Evolutionary conservation across 1,140 invertebrate genomes (phyloP), one percentile per base, ranked within the genome.

Genomic region (Drosophila nasuta): DNA sequence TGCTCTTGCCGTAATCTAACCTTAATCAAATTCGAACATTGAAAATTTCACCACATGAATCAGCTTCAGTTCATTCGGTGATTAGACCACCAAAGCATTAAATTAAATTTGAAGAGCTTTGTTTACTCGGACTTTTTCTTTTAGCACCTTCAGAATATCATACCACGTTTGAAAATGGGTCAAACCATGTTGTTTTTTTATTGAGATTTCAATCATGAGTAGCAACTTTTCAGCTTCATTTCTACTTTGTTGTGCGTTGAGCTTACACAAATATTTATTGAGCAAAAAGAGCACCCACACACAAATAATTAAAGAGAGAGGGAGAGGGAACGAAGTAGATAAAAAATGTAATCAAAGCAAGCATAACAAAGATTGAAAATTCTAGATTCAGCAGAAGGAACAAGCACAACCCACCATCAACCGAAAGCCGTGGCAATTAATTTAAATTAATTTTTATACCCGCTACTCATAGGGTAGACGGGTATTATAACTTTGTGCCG

Each of bases 381-480:
- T 45, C 35, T 56, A 6, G 28, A 66, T 68, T 79, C 59, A 52
- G 56, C 17, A 58, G 25, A 28, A 52, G 41, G 46, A 65, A 25
- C 20, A 60, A 68, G 71, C 68, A 83, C 77, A 73, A 20, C 75
- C 63, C 17, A 17, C 25, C 67, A 56, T 70, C 60, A 76, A 80
- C 56, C 71, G 33, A 74, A 87, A 81, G 80, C 70, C 72, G 56
- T 30, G 63, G 67, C 74, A 87, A 82, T 83, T 88, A 87, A 89
- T 83, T 88, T 88, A 83, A 88, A 88, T 88, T 88, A 88, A 88
- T 89, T 41, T 64, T 30, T 28, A 25, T 25, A 25, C 20, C 4
- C 20, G 20, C 20, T 13, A 13, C 13, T 13, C 0, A 13, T 13
- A 13, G 13, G 13, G 13, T 13, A 13, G 13, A 13, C 0, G 13